Percentiles rank a stretch among this genome's conserved stretches.
These are phyloP conservation scores for Phyllotreta cruciferae DNA, from an alignment of 2,888 invertebrate species.

Conservation along the genomic window DNA sequence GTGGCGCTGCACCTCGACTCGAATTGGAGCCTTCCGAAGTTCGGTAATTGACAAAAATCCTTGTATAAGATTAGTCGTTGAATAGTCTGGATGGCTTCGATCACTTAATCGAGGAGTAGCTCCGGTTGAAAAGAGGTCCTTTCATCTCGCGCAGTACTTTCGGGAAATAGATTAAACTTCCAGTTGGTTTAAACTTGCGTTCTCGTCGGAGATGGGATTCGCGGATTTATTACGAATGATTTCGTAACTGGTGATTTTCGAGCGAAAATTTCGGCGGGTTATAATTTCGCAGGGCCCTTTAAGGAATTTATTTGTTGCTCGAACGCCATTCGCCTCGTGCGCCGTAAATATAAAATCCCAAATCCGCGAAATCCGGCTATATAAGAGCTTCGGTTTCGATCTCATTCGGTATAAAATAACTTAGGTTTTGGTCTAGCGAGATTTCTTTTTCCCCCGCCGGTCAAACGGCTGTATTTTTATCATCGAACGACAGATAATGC, in stretches of 20 bases:
- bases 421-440: slow-evolving; percentile 20
- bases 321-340: slow-evolving; percentile 17
- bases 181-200: too few relatives aligned
- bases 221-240: too few relatives aligned
- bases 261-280: too few relatives aligned
- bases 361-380: slow-evolving; percentile 26
- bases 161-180: slow-evolving; percentile 9
- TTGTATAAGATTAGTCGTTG: slow-evolving; percentile 2
- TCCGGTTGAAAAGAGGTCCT: slow-evolving; percentile 4
- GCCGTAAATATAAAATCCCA: slow-evolving; percentile 21
- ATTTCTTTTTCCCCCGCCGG: slow-evolving; percentile 9
- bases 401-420: slow-evolving; percentile 23
- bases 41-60: slow-evolving; percentile 6
- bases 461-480: slow-evolving; percentile 24
- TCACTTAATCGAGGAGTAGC: slow-evolving; percentile 1
- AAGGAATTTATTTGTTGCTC: slow-evolving; percentile 3
- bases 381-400: slow-evolving; percentile 24
- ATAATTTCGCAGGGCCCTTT: too few relatives aligned
- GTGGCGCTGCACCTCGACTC: too few relatives aligned
- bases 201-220: too few relatives aligned
- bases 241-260: too few relatives aligned
- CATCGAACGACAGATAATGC: slow-evolving; percentile 12
- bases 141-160: slow-evolving; percentile 2
- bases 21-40: too few relatives aligned
- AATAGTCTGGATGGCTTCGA: background rate